These are phyloP conservation scores for Aurelia sp. DNA, from an alignment of 30 jellyfish, hydroid and myxozoan genomes.

Conservation along the genomic window DNA sequence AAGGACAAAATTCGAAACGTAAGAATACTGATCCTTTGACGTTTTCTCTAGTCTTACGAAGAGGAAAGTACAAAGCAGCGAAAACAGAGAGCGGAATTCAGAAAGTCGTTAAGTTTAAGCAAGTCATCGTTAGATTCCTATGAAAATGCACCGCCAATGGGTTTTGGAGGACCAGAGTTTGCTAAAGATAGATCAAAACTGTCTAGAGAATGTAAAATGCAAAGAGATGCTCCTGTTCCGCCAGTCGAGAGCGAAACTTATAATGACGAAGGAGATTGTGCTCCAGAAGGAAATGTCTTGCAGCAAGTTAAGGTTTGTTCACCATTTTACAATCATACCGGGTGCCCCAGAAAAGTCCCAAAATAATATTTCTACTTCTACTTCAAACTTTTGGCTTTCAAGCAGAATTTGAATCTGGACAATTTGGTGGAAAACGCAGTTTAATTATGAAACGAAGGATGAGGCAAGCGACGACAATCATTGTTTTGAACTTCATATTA, in stretches of 20 bases:
- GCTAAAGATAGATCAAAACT: constrained; percentile 63
- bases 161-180: constrained; percentile 79
- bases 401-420: too few species aligned
- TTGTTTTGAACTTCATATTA: too few species aligned
- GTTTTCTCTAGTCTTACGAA: constrained; percentile 34
- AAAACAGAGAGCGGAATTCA: constrained; percentile 39
- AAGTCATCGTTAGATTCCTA: constrained; percentile 24
- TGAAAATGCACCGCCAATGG: constrained; percentile 68
- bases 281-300: constrained; percentile 79
- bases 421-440: too few species aligned
- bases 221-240: constrained; percentile 53
- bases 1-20: too few species aligned
- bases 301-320: constrained; percentile 63
- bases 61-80: constrained; percentile 64
- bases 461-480: too few species aligned
- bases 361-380: too few species aligned
- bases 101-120: constrained; percentile 61
- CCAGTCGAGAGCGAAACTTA: constrained; percentile 45
- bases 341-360: too few species aligned
- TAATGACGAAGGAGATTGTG: constrained; percentile 89
- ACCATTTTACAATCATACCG: too few species aligned
- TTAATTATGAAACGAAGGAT: too few species aligned
- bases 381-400: too few species aligned
- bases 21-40: neutral
- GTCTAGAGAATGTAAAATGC: constrained; percentile 83